Base-by-base conservation (phyloP, 2,888 invertebrate species). In the Chaitophorus viminalis region DNA sequence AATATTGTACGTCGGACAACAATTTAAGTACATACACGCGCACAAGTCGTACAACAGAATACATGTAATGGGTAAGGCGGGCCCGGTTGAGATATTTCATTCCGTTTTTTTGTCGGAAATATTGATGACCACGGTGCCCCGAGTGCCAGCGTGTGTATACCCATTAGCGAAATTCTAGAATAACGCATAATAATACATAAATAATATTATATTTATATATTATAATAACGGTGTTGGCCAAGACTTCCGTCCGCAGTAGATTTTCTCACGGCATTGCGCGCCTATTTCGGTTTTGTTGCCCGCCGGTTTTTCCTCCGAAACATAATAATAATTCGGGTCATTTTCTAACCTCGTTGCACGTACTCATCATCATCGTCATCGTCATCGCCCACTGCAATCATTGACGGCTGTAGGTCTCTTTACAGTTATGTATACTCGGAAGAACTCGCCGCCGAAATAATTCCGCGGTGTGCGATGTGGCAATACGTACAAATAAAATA, bases 141-240 rank as follows among this genome's bases (percentile, higher is more conserved):
- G 60, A 60, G 60, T 60, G 60, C 25, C 3, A 54, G 70, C 8
- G 8, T 17, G 31, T 70, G 11, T 29, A 11, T 6, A 29, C 14
- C 29, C 70, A 82, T 72, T 72, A 82, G 82, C 82, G 11, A 82
- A 82, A 72, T 82, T n/a, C 52, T 33, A 52, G 82, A 82, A 46
- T 46, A 82, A 82, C 52, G 82, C 72, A 39, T 79, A 46, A 46
- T 46, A 46, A 14, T 46, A 46, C 14, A 14, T n/a, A n/a, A n/a
- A n/a, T n/a, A n/a, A n/a, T n/a, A n/a, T n/a, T n/a, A n/a, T n/a
- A n/a, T n/a, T n/a, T n/a, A 14, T 14, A 11, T 46, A 39, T 21
- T 21, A 82, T 72, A 60, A 83, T 83, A 83, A 83, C 83, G 83
- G 83, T 46, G 46, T 60, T 14, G 60, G 29, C 5, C 31, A 14